Conservation (phyloP, 2,797 vertebrate genomes). For the Sebastes variabilis region DNA sequence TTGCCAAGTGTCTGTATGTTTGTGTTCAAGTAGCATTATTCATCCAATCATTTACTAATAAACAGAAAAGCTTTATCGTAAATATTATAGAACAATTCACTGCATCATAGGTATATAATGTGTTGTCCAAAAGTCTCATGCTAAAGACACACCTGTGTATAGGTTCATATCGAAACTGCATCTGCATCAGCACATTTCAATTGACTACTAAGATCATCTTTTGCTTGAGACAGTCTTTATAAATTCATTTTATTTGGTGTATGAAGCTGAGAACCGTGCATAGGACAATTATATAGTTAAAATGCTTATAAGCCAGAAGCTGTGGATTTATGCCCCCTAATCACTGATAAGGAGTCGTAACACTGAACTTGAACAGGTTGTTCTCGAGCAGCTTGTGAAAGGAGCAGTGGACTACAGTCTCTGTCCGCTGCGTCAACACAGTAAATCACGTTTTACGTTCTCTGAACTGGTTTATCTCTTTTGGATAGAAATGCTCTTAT, state of each 20-base stretch:
- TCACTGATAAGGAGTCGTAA: constrained; percentile 32
- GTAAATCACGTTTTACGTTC: neutral
- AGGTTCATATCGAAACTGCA: neutral
- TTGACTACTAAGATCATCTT: neutral
- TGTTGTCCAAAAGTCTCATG: constrained; percentile 30
- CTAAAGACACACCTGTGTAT: constrained; percentile 44
- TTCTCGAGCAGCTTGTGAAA: constrained; percentile 32
- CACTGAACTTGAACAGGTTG: constrained; percentile 9
- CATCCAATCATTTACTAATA: neutral
- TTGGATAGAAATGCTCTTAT: neutral
- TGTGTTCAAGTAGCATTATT: neutral
- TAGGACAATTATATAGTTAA: neutral
- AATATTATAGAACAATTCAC: too few species aligned
- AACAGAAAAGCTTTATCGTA: neutral
- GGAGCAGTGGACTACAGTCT: constrained; percentile 41
- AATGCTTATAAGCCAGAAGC: constrained; percentile 8
- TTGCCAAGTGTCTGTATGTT: neutral
- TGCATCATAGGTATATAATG: too few species aligned
- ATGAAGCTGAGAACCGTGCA: neutral
- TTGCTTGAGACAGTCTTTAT: neutral
- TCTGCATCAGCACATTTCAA: neutral
- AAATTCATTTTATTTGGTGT: too few species aligned
- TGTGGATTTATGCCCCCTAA: neutral
- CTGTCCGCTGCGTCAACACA: neutral
- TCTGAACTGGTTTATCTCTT: neutral